Percentiles rank a stretch among this genome's conserved stretches.
phyloP scores from a whole-genome alignment of 2,888 invertebrate genomes.

The Octonoba sinensis region DNA sequence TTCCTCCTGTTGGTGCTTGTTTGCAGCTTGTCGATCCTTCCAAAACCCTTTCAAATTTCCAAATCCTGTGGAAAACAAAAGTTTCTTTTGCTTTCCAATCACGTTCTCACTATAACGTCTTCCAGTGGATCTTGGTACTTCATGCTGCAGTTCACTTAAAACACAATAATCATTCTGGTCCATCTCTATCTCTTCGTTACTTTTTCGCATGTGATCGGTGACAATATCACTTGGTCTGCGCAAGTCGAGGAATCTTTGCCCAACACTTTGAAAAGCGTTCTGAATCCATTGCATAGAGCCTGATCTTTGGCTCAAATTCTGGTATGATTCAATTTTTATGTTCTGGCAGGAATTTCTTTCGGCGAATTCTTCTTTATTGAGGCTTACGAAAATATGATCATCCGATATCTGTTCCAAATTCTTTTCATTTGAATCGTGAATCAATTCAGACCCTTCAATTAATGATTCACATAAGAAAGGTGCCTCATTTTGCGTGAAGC shows the following conservation, averaged over 20 bases:
- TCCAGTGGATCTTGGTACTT: background rate
- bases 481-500: no score
- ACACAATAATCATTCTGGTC: constrained; percentile 15
- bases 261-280: constrained; percentile 33
- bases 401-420: background rate
- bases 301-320: constrained; percentile 6
- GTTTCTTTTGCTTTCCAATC: constrained; percentile 34
- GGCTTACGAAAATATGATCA: background rate
- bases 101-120: constrained; percentile 51
- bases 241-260: constrained; percentile 29
- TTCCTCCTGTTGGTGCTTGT: constrained; percentile 31
- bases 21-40: constrained; percentile 15
- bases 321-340: background rate
- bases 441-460: no score
- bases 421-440: no score
- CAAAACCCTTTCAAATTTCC: constrained; percentile 34
- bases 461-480: no score
- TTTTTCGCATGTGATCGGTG: constrained; percentile 32
- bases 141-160: background rate
- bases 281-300: constrained; percentile 47
- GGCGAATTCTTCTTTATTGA: background rate
- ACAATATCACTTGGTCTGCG: constrained; percentile 44
- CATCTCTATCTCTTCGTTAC: constrained; percentile 37
- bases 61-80: constrained; percentile 12
- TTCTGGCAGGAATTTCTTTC: background rate